These are phyloP conservation scores for Papilio protenor DNA, from an alignment of 2,888 invertebrate genomes.

Conservation along the genomic window DNA sequence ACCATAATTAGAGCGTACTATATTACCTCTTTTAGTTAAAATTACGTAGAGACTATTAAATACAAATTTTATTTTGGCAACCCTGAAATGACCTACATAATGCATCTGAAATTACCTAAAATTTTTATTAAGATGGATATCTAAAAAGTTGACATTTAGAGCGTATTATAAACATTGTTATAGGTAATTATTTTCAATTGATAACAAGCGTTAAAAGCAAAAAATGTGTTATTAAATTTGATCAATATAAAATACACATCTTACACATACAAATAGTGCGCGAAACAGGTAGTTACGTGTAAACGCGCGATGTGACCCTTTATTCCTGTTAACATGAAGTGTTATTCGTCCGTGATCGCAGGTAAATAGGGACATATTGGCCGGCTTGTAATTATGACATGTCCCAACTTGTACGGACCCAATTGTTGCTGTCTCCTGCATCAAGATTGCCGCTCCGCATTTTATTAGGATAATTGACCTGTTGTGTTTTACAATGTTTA, in stretches of 20 bases:
- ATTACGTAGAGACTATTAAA: neutral
- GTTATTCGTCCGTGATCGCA: slow-evolving; percentile 25
- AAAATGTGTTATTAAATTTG: neutral
- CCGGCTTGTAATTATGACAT: slow-evolving; percentile 29
- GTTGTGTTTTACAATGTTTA: slow-evolving; percentile 6
- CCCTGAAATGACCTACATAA: neutral
- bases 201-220: neutral
- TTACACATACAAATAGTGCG: neutral
- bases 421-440: slow-evolving; percentile 2
- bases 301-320: slow-evolving; percentile 6
- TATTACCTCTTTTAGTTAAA: no score
- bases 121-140: neutral
- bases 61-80: neutral
- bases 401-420: slow-evolving; percentile 37
- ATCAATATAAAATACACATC: neutral
- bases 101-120: neutral
- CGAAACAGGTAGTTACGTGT: slow-evolving; percentile 31
- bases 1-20: no score
- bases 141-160: neutral
- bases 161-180: neutral
- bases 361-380: slow-evolving; percentile 40
- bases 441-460: neutral
- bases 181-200: neutral
- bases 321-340: slow-evolving; percentile 4
- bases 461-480: neutral